Conservation (phyloP, 2,113 vertebrate species). For the Brevimyrus niger region DNA sequence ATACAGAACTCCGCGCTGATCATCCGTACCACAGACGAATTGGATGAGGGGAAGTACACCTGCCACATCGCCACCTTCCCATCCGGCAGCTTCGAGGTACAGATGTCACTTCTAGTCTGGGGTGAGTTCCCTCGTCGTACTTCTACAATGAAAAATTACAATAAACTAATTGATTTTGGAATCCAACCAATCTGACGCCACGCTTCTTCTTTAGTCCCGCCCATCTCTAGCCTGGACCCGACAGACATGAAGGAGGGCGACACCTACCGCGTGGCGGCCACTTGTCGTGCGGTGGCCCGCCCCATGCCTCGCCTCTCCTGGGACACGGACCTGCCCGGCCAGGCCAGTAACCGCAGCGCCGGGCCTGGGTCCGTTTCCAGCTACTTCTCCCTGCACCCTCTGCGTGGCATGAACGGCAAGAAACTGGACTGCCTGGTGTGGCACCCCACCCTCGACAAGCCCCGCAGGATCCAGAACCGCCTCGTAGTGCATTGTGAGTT, state of each 20-base stretch:
- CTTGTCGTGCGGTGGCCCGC: slow-evolving; percentile 72
- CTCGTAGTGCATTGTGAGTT: slow-evolving; percentile 77
- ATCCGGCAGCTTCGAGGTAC: slow-evolving; percentile 45
- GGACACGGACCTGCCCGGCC: slow-evolving; percentile 73
- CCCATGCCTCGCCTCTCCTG: slow-evolving; percentile 68
- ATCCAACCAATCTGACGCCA: neutral
- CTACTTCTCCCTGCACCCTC: slow-evolving; percentile 72
- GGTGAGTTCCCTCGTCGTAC: slow-evolving; percentile 46
- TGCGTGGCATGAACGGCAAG: slow-evolving; percentile 74
- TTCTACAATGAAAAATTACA: neutral
- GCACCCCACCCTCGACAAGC: slow-evolving; percentile 58
- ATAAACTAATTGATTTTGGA: neutral
- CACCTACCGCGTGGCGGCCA: slow-evolving; percentile 60
- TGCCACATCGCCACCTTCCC: slow-evolving; percentile 54
- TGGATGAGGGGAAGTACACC: slow-evolving; percentile 50
- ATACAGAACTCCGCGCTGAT: slow-evolving; percentile 48
- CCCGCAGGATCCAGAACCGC: slow-evolving; percentile 61
- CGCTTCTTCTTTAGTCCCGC: slow-evolving; percentile 40
- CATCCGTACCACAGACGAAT: slow-evolving; percentile 43
- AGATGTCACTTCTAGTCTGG: slow-evolving; percentile 49
- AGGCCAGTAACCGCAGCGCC: slow-evolving; percentile 44
- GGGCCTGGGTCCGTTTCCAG: slow-evolving; percentile 61
- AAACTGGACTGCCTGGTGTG: slow-evolving; percentile 77
- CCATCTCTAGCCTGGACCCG: slow-evolving; percentile 54
- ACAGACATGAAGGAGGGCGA: slow-evolving; percentile 66